Conservation (phyloP, 2,888 invertebrate genomes). For the Hanleya hanleyi region DNA sequence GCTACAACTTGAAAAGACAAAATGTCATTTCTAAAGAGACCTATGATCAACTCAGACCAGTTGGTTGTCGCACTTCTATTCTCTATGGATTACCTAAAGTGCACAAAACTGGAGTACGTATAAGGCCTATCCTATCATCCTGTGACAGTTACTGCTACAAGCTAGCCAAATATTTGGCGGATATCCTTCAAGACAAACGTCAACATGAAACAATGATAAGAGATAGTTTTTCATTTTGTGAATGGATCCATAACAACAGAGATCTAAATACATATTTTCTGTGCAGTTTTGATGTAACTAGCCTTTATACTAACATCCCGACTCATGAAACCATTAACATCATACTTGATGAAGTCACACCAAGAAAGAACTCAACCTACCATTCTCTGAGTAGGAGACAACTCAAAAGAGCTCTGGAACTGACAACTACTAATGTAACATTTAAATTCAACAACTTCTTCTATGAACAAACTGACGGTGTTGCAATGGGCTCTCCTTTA, state of each 20-base stretch:
- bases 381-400: not conserved
- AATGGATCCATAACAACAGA: not conserved
- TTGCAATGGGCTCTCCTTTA: not conserved
- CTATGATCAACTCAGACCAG: too few relatives aligned
- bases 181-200: not conserved
- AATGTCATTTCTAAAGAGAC: too few relatives aligned
- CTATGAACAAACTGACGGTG: not conserved
- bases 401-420: not conserved
- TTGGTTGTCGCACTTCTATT: too few relatives aligned
- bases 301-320: not conserved
- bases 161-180: not conserved
- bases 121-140: not conserved
- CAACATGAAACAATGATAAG: not conserved
- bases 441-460: not conserved
- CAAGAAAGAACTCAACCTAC: not conserved
- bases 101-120: too few relatives aligned
- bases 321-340: not conserved
- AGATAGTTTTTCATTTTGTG: not conserved
- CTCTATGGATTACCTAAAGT: too few relatives aligned
- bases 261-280: not conserved
- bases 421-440: not conserved
- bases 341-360: not conserved
- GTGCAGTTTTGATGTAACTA: not conserved
- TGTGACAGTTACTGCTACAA: not conserved
- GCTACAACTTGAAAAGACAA: too few relatives aligned